Evolutionary conservation across 2,888 invertebrate genomes (phyloP).

Genomic region (Drosophila stalkeri): DNA sequence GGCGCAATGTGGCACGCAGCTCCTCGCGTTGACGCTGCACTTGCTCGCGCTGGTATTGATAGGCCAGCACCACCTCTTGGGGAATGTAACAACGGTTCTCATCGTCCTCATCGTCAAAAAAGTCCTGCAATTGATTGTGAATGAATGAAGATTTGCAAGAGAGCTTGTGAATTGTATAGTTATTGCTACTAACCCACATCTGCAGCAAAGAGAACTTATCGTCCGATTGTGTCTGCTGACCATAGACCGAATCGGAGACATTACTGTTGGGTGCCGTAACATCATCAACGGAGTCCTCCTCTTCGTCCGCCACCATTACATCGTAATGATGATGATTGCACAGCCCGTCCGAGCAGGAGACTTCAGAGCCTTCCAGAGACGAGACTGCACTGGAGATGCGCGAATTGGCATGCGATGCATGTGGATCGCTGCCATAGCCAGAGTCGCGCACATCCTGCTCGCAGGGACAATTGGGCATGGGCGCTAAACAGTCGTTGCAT

Average conservation of each 20-base stretch:
- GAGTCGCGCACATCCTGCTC: constrained; percentile 89
- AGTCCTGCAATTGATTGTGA: constrained; percentile 87
- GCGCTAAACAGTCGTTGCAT: constrained; percentile 79
- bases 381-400: constrained; percentile 92
- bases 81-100: constrained; percentile 92
- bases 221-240: constrained; percentile 59
- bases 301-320: constrained; percentile 50
- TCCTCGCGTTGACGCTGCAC: constrained; percentile 93
- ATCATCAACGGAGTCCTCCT: constrained; percentile 71
- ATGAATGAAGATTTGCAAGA: neutral
- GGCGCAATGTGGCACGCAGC: constrained; percentile 92
- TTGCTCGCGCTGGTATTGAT: constrained; percentile 92
- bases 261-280: constrained; percentile 55
- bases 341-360: constrained; percentile 94
- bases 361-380: constrained; percentile 95
- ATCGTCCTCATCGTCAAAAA: constrained; percentile 91
- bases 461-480: constrained; percentile 85
- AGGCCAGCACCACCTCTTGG: constrained; percentile 94
- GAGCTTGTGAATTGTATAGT: neutral
- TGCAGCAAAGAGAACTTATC: constrained; percentile 72
- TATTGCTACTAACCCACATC: constrained; percentile 63
- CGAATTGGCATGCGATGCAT: constrained; percentile 87
- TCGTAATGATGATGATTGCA: constrained; percentile 88
- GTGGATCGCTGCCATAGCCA: constrained; percentile 92
- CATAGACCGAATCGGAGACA: constrained; percentile 55